Evolutionary conservation across 2,113 vertebrate species (phyloP).

Genomic region (Eublepharis macularius): DNA sequence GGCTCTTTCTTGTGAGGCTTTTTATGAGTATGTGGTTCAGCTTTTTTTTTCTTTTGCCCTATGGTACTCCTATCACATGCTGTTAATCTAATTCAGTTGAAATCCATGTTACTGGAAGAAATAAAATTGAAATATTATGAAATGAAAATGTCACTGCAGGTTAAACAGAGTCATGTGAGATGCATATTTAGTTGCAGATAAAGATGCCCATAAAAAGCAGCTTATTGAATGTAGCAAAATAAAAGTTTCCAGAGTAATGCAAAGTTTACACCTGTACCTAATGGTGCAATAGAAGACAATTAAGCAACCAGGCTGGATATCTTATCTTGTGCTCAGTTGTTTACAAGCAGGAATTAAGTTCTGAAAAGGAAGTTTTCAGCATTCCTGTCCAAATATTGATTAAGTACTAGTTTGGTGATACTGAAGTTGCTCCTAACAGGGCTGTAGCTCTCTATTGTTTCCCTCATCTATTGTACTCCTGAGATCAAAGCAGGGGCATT

Average conservation of each 20-base stretch:
- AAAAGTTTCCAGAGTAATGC: constrained; percentile 69
- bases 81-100: constrained; percentile 57
- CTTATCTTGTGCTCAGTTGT: constrained; percentile 85
- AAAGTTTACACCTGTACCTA: constrained; percentile 69
- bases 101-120: constrained; percentile 47
- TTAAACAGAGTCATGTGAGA: constrained; percentile 22
- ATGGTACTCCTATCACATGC: constrained; percentile 50
- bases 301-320: constrained; percentile 78
- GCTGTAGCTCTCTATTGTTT: constrained; percentile 82
- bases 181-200: constrained; percentile 50
- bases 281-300: constrained; percentile 75
- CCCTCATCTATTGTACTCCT: constrained; percentile 87
- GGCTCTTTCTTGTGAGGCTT: constrained; percentile 37
- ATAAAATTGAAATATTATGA: constrained; percentile 35
- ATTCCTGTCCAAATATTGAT: constrained; percentile 99
- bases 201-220: constrained; percentile 48
- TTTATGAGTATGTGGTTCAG: fast-evolving
- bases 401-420: constrained; percentile 97
- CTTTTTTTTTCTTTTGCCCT: constrained; percentile 44
- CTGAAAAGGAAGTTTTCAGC: constrained; percentile 93
- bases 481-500: constrained; percentile 96
- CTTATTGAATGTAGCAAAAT: constrained; percentile 65
- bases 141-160: constrained; percentile 56
- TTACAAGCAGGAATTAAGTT: constrained; percentile 97
- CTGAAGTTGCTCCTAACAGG: constrained; percentile 87